phyloP scores from a whole-genome alignment of 2,797 vertebrate species.

The Thalassophryne amazonica region DNA sequence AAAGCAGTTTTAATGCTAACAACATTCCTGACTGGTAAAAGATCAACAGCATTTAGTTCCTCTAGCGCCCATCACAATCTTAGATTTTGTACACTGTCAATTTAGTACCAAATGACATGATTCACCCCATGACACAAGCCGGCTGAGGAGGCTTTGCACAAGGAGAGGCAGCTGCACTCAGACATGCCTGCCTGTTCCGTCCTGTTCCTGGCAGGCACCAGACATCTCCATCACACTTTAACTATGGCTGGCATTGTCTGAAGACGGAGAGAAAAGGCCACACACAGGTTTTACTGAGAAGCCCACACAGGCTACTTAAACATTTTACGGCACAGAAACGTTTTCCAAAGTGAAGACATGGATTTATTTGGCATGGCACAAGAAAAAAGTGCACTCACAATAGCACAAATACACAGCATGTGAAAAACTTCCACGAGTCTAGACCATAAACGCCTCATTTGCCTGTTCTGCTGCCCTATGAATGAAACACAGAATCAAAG shows the following conservation, averaged over 20 bases:
- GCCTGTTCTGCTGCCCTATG: slow-evolving; percentile 9
- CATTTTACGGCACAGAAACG: slow-evolving; percentile 28
- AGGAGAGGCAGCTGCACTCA: slow-evolving; percentile 34
- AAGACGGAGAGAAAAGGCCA: slow-evolving; percentile 49
- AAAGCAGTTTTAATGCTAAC: no score
- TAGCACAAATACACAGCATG: not conserved
- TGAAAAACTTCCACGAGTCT: slow-evolving; percentile 11
- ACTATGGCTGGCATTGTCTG: slow-evolving; percentile 51
- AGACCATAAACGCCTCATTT: slow-evolving; percentile 16
- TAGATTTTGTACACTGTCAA: not conserved
- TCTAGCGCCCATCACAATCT: no score
- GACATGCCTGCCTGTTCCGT: slow-evolving; percentile 28
- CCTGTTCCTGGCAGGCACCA: slow-evolving; percentile 41
- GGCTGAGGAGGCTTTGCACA: slow-evolving; percentile 31
- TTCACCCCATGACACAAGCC: slow-evolving; percentile 43
- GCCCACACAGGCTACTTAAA: slow-evolving; percentile 40
- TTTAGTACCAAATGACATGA: slow-evolving; percentile 30
- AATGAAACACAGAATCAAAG: slow-evolving; percentile 40
- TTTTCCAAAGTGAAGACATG: slow-evolving; percentile 17
- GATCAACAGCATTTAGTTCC: no score
- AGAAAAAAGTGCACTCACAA: slow-evolving; percentile 7
- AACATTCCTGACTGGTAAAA: no score
- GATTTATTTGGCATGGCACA: slow-evolving; percentile 27
- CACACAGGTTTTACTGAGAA: slow-evolving; percentile 58
- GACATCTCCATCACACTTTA: slow-evolving; percentile 56